Conservation (phyloP, 2,113 vertebrate species). For the Rutilus rutilus region DNA sequence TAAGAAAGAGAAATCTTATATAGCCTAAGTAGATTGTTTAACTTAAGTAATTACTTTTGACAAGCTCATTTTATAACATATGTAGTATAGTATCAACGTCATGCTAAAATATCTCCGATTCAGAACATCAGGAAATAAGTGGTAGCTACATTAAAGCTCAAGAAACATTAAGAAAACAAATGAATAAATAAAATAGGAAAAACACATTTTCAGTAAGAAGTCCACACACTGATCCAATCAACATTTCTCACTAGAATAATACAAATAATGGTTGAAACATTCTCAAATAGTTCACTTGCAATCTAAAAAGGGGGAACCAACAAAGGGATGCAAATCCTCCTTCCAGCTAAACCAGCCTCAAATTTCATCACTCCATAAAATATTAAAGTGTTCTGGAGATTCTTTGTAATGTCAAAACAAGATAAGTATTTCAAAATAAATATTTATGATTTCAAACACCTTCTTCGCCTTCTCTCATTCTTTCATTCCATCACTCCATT, state of each 20-base stretch:
- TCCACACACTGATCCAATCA: conserved; percentile 14
- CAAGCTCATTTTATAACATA: neutral
- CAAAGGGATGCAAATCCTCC: neutral
- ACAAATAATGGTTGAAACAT: conserved; percentile 5
- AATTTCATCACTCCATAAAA: conserved; percentile 48
- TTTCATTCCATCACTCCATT: conserved; percentile 55
- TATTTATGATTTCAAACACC: conserved; percentile 59
- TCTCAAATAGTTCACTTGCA: neutral
- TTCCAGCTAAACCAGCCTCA: conserved; percentile 11
- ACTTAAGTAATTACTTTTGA: neutral
- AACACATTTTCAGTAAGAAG: conserved; percentile 2
- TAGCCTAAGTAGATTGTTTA: neutral
- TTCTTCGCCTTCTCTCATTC: conserved; percentile 57
- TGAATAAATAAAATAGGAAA: neutral
- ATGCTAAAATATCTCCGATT: too few species aligned
- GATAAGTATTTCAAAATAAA: conserved; percentile 60
- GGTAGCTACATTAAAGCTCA: neutral
- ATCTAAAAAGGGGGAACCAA: neutral
- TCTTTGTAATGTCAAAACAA: conserved; percentile 56
- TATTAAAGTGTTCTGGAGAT: conserved; percentile 49
- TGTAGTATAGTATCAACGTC: neutral
- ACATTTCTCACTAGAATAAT: conserved; percentile 12
- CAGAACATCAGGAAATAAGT: neutral
- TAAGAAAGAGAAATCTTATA: neutral
- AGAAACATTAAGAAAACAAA: neutral